Evolutionary conservation across 2,797 vertebrate genomes (phyloP), one percentile per base, ranked within the genome.

Genomic region (Malacoraja senta): DNA sequence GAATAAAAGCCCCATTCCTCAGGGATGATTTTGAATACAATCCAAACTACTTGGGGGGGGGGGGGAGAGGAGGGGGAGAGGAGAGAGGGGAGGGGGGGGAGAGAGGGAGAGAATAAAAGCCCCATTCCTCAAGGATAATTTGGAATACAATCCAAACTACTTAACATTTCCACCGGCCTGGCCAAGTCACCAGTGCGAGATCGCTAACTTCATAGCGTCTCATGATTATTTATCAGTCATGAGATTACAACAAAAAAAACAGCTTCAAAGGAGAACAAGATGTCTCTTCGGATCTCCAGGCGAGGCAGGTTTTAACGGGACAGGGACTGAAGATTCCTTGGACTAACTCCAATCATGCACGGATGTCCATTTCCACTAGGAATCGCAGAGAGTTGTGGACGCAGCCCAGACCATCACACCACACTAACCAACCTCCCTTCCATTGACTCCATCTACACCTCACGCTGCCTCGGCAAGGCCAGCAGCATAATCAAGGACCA

Each of bases 151-250:
- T 24, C 65, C 32, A 88, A 68, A 68, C 61, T 68, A 88, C 84
- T 88, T 35, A 68, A 88, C 61, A 88, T 88, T 88, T 88, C 63
- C 63, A 68, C 63, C 21, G 8, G 1, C 8, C n/a, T 9, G 35
- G 84, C 84, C 84, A 88, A 88, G 10, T 19, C 4, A 2, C 32
- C 84, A 88, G 84, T 17, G 21, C n/a, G 10, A 2, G n/a, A 15
- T 68, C 17, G 19, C 61, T 88, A 68, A 68, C n/a, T 19, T 21
- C 65, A 19, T 88, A 88, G n/a, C 13, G 4, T 2, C n/a, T 63
- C 84, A 88, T 86, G 61, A 65, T 21, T 88, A 88, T 88, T 88
- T 88, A 65, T 88, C 84, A 88, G n/a, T 68, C 61, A 88, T 65
- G 63, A 88, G 63, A 88, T 88, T 88, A 35, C 61, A 88, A 88